Evolutionary conservation across 2,797 vertebrate species (phyloP).

Genomic region (Sebastiscus tertius): DNA sequence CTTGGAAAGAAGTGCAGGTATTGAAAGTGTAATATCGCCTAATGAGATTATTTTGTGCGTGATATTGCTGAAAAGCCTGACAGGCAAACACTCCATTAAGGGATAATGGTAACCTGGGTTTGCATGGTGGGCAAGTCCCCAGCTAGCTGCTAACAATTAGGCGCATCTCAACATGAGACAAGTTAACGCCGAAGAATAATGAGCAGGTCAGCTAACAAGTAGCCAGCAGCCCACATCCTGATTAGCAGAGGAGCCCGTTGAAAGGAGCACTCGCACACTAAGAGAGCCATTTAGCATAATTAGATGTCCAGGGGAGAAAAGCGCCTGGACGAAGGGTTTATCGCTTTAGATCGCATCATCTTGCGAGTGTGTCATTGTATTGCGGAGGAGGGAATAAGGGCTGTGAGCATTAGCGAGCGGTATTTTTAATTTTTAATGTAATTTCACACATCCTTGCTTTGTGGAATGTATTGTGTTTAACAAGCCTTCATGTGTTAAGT

Average conservation of each 20-base stretch:
- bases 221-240: conserved; percentile 67
- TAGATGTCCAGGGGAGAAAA: conserved; percentile 64
- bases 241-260: conserved; percentile 59
- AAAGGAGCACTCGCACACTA: conserved; percentile 61
- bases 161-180: conserved; percentile 59
- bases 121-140: conserved; percentile 38
- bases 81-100: conserved; percentile 29
- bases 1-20: neutral
- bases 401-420: neutral
- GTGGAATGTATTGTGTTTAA: neutral
- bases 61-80: conserved; percentile 13
- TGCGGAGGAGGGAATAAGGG: conserved; percentile 10
- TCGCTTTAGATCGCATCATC: conserved; percentile 49
- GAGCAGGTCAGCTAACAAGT: conserved; percentile 76
- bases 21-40: neutral
- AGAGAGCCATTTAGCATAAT: conserved; percentile 74
- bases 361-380: conserved; percentile 34
- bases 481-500: neutral
- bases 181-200: conserved; percentile 71
- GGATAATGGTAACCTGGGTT: conserved; percentile 21
- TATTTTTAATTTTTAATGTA: neutral
- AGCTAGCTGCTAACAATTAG: conserved; percentile 64
- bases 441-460: conserved; percentile 16
- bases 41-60: conserved; percentile 13
- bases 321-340: conserved; percentile 41